Conservation (phyloP, 2,113 vertebrate genomes). For the Ceratotherium simum region DNA sequence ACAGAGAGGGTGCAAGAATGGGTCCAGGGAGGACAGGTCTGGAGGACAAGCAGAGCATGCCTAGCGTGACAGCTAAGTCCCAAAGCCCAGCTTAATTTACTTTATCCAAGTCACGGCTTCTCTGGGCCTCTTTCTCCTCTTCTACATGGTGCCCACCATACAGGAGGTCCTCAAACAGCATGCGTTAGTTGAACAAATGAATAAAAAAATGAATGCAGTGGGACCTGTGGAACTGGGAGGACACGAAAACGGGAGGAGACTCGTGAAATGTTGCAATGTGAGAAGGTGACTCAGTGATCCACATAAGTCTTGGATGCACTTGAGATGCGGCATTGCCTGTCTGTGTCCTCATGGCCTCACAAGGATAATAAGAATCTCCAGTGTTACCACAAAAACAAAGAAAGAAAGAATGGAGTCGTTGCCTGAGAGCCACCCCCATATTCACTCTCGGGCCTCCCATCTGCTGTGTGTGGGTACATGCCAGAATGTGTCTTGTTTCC, state of each 20-base stretch:
- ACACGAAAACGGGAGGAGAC: neutral
- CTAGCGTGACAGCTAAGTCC: neutral
- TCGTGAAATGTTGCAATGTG: neutral
- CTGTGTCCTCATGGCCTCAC: neutral
- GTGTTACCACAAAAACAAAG: neutral
- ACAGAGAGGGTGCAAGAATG: neutral
- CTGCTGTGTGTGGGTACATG: conserved; percentile 16
- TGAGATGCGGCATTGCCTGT: neutral
- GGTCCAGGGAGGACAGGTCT: neutral
- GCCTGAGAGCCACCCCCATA: neutral
- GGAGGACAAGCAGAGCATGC: neutral
- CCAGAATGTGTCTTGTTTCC: conserved; percentile 49
- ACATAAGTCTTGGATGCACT: neutral
- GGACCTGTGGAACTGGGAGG: neutral
- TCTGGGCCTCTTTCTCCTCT: too few relatives aligned
- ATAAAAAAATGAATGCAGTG: rapidly evolving
- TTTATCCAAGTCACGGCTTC: neutral
- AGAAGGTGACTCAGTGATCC: neutral
- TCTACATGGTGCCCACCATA: neutral
- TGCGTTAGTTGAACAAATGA: neutral
- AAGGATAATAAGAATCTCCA: neutral
- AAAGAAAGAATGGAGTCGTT: neutral
- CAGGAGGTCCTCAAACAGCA: too few relatives aligned
- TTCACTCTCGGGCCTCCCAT: conserved; percentile 62
- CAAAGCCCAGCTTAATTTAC: neutral